Percentiles rank a stretch among this genome's conserved stretches.
Evolutionary conservation across 2,888 invertebrate species (phyloP).

Genomic region (Cosmopolites sordidus): DNA sequence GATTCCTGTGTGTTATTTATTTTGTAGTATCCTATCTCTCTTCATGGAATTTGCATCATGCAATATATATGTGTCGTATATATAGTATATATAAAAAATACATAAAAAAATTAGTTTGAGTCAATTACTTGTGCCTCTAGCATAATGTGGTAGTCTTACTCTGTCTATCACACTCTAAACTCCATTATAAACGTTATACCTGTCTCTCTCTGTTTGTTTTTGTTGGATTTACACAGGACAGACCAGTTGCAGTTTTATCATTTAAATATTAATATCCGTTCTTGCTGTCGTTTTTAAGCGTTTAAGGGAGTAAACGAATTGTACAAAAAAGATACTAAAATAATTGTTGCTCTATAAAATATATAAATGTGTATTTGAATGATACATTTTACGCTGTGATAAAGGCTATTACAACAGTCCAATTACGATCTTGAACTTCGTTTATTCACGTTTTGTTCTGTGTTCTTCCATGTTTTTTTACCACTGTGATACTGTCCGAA

Average conservation of each 20-base stretch:
- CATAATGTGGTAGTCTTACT: conserved; percentile 46
- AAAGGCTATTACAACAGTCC: no score
- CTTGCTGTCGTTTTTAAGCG: no score
- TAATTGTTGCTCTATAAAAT: no score
- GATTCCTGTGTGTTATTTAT: conserved; percentile 45
- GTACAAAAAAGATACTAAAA: no score
- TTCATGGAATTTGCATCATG: conserved; percentile 39
- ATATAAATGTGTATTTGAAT: no score
- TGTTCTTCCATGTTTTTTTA: no score
- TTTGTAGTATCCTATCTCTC: conserved; percentile 43
- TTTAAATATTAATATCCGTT: no score
- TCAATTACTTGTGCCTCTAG: conserved; percentile 62
- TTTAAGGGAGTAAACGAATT: no score
- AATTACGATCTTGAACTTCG: no score
- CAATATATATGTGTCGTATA: conserved; percentile 48
- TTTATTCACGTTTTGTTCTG: no score
- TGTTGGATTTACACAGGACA: neutral
- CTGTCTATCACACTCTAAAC: conserved; percentile 44
- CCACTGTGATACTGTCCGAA: no score
- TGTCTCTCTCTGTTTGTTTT: conserved; percentile 21
- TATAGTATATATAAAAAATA: conserved; percentile 23
- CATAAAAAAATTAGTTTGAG: conserved; percentile 55
- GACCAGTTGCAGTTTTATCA: neutral
- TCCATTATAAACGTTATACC: conserved; percentile 21
- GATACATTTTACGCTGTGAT: no score